phyloP scores from a whole-genome alignment of 2,888 invertebrate genomes.

The Plagodis pulveraria region DNA sequence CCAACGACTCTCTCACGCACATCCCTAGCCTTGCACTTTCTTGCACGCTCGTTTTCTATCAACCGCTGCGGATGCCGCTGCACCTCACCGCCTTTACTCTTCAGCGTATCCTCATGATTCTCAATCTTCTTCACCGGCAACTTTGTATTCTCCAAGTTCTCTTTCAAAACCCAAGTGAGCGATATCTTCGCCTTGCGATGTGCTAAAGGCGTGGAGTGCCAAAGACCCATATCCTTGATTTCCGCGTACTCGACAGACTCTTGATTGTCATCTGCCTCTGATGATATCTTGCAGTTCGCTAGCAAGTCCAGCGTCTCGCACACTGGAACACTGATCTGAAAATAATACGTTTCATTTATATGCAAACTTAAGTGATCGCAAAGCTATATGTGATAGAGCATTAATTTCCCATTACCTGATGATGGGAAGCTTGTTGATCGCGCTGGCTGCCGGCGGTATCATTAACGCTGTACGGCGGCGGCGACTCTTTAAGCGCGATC shows the following conservation, averaged over 20 bases:
- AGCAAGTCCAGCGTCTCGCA: conserved; percentile 73
- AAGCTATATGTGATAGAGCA: conserved; percentile 5
- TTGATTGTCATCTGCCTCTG: conserved; percentile 47
- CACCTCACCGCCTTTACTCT: conserved; percentile 47
- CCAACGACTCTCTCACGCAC: conserved; percentile 67
- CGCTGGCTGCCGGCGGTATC: conserved; percentile 50
- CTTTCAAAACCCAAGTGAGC: conserved; percentile 90
- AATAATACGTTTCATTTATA: conserved; percentile 31
- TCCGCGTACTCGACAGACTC: conserved; percentile 72
- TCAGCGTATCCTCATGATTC: conserved; percentile 52
- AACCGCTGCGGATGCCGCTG: conserved; percentile 30
- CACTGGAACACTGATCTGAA: conserved; percentile 56
- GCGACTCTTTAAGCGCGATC: conserved; percentile 69
- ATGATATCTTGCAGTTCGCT: conserved; percentile 66
- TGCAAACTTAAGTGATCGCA: conserved; percentile 3
- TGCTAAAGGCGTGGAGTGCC: conserved; percentile 77
- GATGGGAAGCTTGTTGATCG: conserved; percentile 43
- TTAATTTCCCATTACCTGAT: conserved; percentile 49
- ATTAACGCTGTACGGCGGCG: conserved; percentile 74
- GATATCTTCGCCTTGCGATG: conserved; percentile 87
- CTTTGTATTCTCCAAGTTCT: conserved; percentile 81
- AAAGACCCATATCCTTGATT: conserved; percentile 78
- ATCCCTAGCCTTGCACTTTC: conserved; percentile 58
- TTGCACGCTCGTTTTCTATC: conserved; percentile 57
- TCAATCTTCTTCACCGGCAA: conserved; percentile 42